Conservation (phyloP, 2,113 vertebrate genomes). For the Eidolon helvum region DNA sequence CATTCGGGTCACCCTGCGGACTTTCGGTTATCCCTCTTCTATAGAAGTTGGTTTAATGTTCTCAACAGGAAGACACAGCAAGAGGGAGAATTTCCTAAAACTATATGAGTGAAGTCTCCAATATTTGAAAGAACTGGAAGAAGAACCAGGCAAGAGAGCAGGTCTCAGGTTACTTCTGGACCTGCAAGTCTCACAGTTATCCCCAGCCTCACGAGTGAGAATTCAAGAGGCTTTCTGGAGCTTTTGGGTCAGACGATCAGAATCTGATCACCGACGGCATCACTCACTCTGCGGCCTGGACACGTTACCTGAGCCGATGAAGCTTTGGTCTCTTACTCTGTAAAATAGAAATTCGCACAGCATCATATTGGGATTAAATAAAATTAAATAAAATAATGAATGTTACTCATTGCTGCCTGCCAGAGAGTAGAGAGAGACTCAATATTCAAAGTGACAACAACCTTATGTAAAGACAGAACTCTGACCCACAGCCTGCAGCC, state of each 20-base stretch:
- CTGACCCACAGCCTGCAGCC: neutral
- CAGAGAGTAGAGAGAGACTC: neutral
- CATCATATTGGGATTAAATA: neutral
- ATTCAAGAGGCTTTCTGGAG: neutral
- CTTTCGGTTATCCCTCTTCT: neutral
- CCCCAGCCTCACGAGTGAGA: fast-evolving
- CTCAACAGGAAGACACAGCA: neutral
- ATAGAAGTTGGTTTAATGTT: neutral
- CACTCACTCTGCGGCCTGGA: neutral
- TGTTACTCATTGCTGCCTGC: too few relatives aligned
- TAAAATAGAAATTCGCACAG: too few relatives aligned
- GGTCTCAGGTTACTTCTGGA: neutral
- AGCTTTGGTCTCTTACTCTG: neutral
- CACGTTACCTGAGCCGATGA: fast-evolving
- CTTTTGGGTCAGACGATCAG: fast-evolving
- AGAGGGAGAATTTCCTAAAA: neutral
- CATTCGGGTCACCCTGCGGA: neutral
- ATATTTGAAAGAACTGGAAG: neutral
- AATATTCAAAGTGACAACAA: fast-evolving
- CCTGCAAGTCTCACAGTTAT: neutral
- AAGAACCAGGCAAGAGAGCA: neutral
- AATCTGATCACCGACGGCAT: neutral
- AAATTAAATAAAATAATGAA: neutral
- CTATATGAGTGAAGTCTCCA: neutral
- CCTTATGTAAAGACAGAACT: neutral